Evolutionary conservation across 1,140 invertebrate genomes (phyloP).

Genomic region (Drosophila pectinifera): DNA sequence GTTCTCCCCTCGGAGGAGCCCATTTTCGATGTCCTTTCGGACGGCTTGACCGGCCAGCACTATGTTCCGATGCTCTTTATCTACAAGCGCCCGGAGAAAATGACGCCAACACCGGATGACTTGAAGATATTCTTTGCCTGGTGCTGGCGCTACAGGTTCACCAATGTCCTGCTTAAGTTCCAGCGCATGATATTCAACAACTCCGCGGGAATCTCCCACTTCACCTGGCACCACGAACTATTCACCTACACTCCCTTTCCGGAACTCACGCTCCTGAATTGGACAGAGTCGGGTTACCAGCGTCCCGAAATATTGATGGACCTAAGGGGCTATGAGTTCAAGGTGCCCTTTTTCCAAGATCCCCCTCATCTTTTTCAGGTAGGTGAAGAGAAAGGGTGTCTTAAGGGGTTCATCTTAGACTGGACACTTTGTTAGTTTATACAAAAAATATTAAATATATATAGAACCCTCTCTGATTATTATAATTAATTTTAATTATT

Average conservation of each 20-base stretch:
- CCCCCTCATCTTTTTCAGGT: conserved; percentile 46
- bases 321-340: conserved; percentile 48
- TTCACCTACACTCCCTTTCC: conserved; percentile 64
- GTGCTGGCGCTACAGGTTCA: conserved; percentile 58
- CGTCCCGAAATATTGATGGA: conserved; percentile 18
- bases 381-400: neutral
- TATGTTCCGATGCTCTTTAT: conserved; percentile 52
- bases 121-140: conserved; percentile 47
- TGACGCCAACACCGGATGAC: neutral
- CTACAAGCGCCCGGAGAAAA: neutral
- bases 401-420: too few species aligned
- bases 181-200: neutral
- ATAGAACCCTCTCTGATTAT: too few species aligned
- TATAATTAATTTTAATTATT: neutral
- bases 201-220: neutral
- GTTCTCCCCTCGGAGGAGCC: conserved; percentile 32
- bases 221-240: conserved; percentile 21
- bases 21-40: conserved; percentile 31
- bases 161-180: conserved; percentile 50
- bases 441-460: too few species aligned
- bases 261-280: conserved; percentile 30
- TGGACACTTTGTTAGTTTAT: too few species aligned
- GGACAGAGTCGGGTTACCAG: conserved; percentile 20
- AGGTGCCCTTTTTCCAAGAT: conserved; percentile 56
- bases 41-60: conserved; percentile 38